Evolutionary conservation across 1,140 invertebrate species (phyloP).

Genomic region (Sogatella furcifera): DNA sequence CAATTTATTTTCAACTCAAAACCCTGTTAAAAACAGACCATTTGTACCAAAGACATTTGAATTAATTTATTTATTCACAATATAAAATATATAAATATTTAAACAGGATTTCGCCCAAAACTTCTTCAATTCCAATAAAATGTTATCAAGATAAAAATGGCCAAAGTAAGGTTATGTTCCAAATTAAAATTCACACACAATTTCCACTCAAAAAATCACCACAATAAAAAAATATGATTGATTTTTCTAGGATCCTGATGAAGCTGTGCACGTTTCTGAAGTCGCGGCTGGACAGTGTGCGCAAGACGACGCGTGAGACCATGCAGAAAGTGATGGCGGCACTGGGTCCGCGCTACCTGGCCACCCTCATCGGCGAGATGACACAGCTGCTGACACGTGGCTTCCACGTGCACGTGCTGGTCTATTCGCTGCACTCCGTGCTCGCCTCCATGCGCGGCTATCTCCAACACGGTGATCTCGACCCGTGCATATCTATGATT

Average conservation of each 20-base stretch:
- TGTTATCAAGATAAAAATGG: no score
- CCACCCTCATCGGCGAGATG: slow-evolving; percentile 68
- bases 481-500: slow-evolving; percentile 63
- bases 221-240: no score
- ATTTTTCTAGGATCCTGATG: slow-evolving; percentile 59
- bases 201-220: no score
- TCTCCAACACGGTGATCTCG: slow-evolving; percentile 62
- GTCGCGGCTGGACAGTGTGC: slow-evolving; percentile 77
- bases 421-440: slow-evolving; percentile 77
- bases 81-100: no score
- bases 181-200: no score
- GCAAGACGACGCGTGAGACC: slow-evolving; percentile 75
- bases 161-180: no score
- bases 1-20: no score
- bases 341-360: slow-evolving; percentile 73
- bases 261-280: slow-evolving; percentile 83
- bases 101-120: no score
- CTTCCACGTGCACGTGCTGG: slow-evolving; percentile 88
- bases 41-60: no score
- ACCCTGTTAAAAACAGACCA: no score
- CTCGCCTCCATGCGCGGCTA: slow-evolving; percentile 53
- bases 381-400: slow-evolving; percentile 70
- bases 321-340: slow-evolving; percentile 78
- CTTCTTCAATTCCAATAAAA: no score
- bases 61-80: no score